Conservation (phyloP, 2,888 invertebrate genomes). For the Gymnocheta viridis region DNA sequence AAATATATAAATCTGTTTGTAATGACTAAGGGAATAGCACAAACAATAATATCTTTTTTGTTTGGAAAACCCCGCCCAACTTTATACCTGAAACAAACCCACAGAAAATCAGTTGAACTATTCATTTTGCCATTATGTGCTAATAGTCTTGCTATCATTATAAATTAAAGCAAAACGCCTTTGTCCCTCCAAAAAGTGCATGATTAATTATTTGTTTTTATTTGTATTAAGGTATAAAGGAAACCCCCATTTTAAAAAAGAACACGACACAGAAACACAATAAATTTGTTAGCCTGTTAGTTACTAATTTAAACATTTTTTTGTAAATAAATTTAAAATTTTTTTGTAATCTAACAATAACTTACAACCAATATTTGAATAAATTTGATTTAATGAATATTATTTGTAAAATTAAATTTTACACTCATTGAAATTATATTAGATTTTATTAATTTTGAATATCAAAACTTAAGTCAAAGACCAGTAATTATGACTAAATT, state of each 20-base stretch:
- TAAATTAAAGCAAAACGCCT: too few species aligned
- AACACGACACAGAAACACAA: neutral
- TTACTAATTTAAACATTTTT: slow-evolving; percentile 37
- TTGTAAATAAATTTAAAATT: neutral
- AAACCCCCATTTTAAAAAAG: slow-evolving; percentile 48
- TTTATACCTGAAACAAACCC: too few species aligned
- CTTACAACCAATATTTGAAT: slow-evolving; percentile 10
- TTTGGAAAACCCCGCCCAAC: neutral
- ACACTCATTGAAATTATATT: slow-evolving; percentile 25
- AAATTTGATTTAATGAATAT: slow-evolving; percentile 1
- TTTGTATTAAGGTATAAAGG: neutral
- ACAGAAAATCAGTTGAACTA: neutral
- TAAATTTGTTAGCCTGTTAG: slow-evolving; percentile 27
- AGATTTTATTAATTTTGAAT: neutral
- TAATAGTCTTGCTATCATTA: too few species aligned
- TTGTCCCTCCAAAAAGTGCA: slow-evolving; percentile 1
- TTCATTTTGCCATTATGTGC: neutral
- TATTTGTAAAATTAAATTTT: slow-evolving; percentile 9
- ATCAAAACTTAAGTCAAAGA: neutral
- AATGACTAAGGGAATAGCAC: too few species aligned
- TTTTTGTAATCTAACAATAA: slow-evolving; percentile 2
- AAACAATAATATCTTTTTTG: too few species aligned
- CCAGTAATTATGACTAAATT: neutral
- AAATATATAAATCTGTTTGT: too few species aligned
- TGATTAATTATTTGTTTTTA: slow-evolving; percentile 1